Conservation (phyloP, 2,797 vertebrate genomes). For the Leontocebus nigricollis region DNA sequence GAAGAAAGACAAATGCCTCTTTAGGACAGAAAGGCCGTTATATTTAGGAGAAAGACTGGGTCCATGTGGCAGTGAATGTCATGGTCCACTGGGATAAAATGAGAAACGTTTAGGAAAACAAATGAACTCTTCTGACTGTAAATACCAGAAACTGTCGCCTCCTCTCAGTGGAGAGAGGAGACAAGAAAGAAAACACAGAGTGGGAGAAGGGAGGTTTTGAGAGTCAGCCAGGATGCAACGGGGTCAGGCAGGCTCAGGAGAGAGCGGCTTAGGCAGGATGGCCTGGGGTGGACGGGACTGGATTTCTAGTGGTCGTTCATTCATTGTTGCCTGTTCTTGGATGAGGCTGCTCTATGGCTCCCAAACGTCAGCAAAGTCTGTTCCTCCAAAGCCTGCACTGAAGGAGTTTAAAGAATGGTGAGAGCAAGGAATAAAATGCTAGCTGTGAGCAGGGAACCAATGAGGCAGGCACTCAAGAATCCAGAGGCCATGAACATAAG, state of each 20-base stretch:
- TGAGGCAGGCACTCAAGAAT: background rate
- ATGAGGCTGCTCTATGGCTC: background rate
- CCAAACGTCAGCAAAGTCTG: background rate
- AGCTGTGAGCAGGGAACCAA: no score
- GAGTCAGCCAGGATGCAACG: fast-evolving
- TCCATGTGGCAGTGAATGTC: no score
- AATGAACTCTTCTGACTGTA: background rate
- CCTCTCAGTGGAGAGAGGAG: fast-evolving
- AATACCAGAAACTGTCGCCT: background rate
- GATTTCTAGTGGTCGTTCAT: fast-evolving
- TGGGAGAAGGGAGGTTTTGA: background rate
- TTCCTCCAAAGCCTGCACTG: background rate
- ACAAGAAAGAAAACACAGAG: background rate
- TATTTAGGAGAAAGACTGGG: background rate
- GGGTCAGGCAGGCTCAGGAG: background rate
- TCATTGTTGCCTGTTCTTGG: background rate
- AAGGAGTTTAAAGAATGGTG: fast-evolving
- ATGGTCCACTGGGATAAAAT: background rate
- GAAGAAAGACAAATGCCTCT: background rate
- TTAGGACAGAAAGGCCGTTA: background rate
- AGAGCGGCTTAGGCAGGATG: background rate
- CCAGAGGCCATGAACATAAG: background rate
- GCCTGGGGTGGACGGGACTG: background rate
- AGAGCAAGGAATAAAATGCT: fast-evolving
- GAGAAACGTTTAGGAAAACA: background rate